Conservation (phyloP, 2,888 invertebrate species). For the Prenolepis imparis region DNA sequence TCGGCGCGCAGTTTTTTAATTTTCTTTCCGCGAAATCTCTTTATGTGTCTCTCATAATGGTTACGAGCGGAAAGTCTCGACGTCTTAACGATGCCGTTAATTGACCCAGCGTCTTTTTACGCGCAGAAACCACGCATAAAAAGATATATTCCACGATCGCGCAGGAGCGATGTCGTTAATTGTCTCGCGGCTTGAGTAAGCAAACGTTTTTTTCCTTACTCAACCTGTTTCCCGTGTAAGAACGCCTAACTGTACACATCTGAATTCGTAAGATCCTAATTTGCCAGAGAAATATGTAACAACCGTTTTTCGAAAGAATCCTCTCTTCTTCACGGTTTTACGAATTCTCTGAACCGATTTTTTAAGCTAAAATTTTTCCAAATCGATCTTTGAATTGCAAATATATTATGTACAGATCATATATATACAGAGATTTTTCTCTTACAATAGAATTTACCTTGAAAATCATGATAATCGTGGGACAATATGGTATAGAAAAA, state of each 20-base stretch:
- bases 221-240: slow-evolving; percentile 39
- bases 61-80: slow-evolving; percentile 54
- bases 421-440: too few relatives aligned
- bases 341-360: background rate
- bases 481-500: too few relatives aligned
- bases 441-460: too few relatives aligned
- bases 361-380: slow-evolving; percentile 15
- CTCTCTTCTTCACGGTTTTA: background rate
- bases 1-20: background rate
- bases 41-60: slow-evolving; percentile 12
- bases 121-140: slow-evolving; percentile 45
- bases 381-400: background rate
- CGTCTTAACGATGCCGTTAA: slow-evolving; percentile 71
- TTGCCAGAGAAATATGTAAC: slow-evolving; percentile 3
- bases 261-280: slow-evolving; percentile 39
- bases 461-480: too few relatives aligned
- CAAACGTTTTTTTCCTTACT: slow-evolving; percentile 16
- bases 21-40: slow-evolving; percentile 28
- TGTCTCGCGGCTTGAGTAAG: slow-evolving; percentile 58
- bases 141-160: slow-evolving; percentile 56
- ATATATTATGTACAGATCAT: background rate
- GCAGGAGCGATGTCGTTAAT: slow-evolving; percentile 68
- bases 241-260: slow-evolving; percentile 63
- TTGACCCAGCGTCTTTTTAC: slow-evolving; percentile 59
- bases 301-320: background rate